phyloP scores from a whole-genome alignment of 2,113 vertebrate genomes.

The Anhinga rufa region DNA sequence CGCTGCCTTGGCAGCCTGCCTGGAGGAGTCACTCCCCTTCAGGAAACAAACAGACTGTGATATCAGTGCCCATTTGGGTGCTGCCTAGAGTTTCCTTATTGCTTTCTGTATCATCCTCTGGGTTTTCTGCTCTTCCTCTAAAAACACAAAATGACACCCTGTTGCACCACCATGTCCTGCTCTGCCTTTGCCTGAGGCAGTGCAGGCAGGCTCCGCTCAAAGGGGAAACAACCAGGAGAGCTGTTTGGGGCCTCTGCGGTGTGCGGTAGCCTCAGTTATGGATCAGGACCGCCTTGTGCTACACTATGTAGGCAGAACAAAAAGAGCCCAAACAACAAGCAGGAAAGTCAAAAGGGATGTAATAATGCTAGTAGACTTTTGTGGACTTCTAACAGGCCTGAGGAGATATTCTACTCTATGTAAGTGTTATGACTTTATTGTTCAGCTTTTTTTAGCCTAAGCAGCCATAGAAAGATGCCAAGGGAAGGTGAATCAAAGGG shows the following conservation, averaged over 20 bases:
- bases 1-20: neutral
- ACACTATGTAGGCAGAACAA: rapidly evolving
- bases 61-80: neutral
- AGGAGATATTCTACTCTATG: neutral
- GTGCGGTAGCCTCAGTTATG: neutral
- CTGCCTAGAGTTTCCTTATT: neutral
- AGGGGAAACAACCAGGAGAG: neutral
- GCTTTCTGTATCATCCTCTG: neutral
- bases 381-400: neutral
- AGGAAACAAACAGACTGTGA: neutral
- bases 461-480: neutral
- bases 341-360: neutral
- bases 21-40: neutral
- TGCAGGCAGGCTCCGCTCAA: neutral
- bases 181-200: neutral
- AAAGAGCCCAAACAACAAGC: neutral
- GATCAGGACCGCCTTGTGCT: neutral
- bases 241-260: neutral
- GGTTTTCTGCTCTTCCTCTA: neutral
- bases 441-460: neutral
- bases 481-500: neutral
- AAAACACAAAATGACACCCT: neutral
- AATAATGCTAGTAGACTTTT: neutral
- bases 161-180: neutral
- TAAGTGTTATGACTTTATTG: neutral